Evolutionary conservation across 2,888 invertebrate species (phyloP).

Genomic region (Ceraclea dissimilis): DNA sequence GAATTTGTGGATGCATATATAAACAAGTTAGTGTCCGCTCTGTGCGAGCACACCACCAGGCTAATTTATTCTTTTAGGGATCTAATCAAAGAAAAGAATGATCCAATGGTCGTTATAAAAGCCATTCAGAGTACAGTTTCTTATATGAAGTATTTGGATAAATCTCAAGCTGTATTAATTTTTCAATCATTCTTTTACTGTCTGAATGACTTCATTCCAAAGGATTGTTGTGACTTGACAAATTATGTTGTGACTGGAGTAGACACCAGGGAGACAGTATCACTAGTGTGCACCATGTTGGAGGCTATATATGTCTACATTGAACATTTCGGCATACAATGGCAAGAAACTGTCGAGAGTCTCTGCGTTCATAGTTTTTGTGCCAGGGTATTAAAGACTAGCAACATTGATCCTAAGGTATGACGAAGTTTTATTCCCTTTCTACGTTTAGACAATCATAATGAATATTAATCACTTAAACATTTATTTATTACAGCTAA

Average conservation of each 20-base stretch:
- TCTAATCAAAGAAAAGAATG: slow-evolving; percentile 40
- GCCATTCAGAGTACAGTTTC: slow-evolving; percentile 52
- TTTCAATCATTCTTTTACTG: slow-evolving; percentile 57
- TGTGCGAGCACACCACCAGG: slow-evolving; percentile 56
- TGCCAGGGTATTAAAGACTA: slow-evolving; percentile 36
- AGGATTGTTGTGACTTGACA: slow-evolving; percentile 1
- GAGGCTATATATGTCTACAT: slow-evolving; percentile 58
- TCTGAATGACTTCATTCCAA: slow-evolving; percentile 45
- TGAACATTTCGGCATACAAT: slow-evolving; percentile 62
- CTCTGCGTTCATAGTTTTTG: slow-evolving; percentile 51
- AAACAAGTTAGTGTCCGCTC: slow-evolving; percentile 52
- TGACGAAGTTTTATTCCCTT: no score
- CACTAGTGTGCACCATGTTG: slow-evolving; percentile 57
- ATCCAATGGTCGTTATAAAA: slow-evolving; percentile 42
- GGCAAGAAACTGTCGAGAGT: slow-evolving; percentile 72
- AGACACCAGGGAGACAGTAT: slow-evolving; percentile 26
- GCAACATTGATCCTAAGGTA: slow-evolving; percentile 40
- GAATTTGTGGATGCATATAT: slow-evolving; percentile 53
- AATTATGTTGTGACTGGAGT: slow-evolving; percentile 20
- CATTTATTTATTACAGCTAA: slow-evolving; percentile 46
- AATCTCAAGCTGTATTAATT: slow-evolving; percentile 54
- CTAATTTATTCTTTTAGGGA: slow-evolving; percentile 54
- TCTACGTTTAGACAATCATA: not conserved
- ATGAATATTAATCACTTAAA: slow-evolving; percentile 6
- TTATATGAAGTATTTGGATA: slow-evolving; percentile 48